Base-by-base conservation (phyloP, 2,888 invertebrate genomes). In the Apamea sordens region DNA sequence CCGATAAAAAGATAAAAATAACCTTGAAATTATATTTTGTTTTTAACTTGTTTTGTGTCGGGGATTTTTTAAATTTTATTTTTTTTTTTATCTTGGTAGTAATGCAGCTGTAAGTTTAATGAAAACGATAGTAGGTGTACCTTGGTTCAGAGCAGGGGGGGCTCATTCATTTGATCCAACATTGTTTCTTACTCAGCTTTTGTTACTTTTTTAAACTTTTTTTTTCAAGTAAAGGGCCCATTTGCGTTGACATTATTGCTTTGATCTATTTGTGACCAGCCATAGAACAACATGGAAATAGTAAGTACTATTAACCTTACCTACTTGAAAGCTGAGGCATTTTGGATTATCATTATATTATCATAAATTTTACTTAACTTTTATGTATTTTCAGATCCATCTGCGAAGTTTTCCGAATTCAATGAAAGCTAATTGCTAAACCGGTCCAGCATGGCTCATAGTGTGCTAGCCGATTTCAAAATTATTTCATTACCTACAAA, bases 381-480 rank as follows among this genome's bases (percentile, higher is more conserved):
- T 15, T 15, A 56, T 13, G 13, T 0, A 73, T 56, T 32, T 32
- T 44, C 18, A 56, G 21, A 59, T 74, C 24, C 3, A n/a, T 53
- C 53, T 59, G 32, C 15, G 36, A 76, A 50, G n/a, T 64, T 59
- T 59, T 69, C 47, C 2, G 41, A 70, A 4, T 36, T 61, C 41
- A 63, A 63, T 56, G 79, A 67, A 67, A 84, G 59, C 56, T 71
- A 69, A 83, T 77, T 70, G 65, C 36, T 44, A 36, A 73, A 69
- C 73, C n/a, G 56, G 63, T 50, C 24, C 44, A 84, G 63, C 72
- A 50, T 84, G 56, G 41, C 6, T 53, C 15, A 68, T 21, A 36
- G 61, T 79, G 68, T 82, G 50, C 68, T 36, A 79, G 28, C 15
- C 44, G 36, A 78, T 74, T 61, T 61, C 59, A 85, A 71, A 68